phyloP scores from a whole-genome alignment of 2,888 invertebrate genomes.

The Cancer borealis region DNA sequence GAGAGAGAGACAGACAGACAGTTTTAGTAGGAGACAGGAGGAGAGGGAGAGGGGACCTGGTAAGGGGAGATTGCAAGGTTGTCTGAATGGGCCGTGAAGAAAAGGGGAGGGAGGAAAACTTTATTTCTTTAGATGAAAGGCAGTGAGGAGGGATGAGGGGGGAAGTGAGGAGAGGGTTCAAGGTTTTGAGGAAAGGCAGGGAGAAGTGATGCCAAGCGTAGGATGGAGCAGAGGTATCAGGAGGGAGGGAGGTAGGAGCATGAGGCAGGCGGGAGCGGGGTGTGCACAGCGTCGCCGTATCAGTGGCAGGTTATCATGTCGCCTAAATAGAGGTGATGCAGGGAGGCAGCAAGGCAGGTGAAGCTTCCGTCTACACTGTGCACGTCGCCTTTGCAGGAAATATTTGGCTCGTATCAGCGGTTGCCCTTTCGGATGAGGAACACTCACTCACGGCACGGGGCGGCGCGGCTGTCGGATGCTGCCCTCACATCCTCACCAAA shows the following conservation, averaged over 20 bases:
- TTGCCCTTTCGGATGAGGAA: not conserved
- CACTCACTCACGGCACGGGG: not conserved
- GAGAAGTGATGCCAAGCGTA: not conserved
- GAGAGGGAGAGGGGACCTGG: not conserved
- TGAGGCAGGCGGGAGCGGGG: not conserved
- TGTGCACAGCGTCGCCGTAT: not conserved
- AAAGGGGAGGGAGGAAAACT: not conserved
- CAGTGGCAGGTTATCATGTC: not conserved
- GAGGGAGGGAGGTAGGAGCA: not conserved
- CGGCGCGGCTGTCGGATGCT: not conserved
- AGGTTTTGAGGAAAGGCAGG: not conserved
- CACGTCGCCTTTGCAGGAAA: not conserved
- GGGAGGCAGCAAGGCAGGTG: not conserved
- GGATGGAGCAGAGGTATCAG: conserved; percentile 18
- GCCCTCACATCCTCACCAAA: conserved; percentile 2
- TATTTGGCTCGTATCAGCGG: not conserved
- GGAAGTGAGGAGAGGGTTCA: not conserved
- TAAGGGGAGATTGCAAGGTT: conserved; percentile 6
- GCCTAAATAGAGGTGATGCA: not conserved
- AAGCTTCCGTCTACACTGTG: not conserved
- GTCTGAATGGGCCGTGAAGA: conserved; percentile 26
- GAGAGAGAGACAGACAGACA: conserved; percentile 24
- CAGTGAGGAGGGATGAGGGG: not conserved
- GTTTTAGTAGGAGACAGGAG: not conserved
- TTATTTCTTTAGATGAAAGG: conserved; percentile 25